Evolutionary conservation across 2,888 invertebrate species (phyloP).

Genomic region (Artemia sinica): DNA sequence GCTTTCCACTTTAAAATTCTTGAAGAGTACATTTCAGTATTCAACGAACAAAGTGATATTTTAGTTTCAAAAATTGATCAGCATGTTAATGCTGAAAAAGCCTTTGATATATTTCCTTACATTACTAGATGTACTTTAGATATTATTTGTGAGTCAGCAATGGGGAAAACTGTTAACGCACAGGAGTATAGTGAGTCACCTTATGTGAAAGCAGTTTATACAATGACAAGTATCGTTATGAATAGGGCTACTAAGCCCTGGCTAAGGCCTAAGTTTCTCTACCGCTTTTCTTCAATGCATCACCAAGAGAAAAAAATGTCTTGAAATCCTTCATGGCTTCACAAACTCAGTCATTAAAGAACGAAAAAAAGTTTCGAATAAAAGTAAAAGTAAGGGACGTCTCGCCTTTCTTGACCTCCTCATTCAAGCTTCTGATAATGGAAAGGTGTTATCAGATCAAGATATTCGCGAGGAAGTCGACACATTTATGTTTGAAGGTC

Average conservation of each 20-base stretch:
- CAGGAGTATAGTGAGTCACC: slow-evolving; percentile 48
- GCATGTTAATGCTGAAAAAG: slow-evolving; percentile 22
- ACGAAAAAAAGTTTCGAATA: slow-evolving; percentile 20
- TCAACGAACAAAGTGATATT: slow-evolving; percentile 44
- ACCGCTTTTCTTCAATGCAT: slow-evolving; percentile 30
- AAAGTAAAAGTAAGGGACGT: slow-evolving; percentile 21
- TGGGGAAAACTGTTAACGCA: slow-evolving; percentile 58
- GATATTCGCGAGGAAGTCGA: slow-evolving; percentile 39
- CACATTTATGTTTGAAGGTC: slow-evolving; percentile 42
- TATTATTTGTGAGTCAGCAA: slow-evolving; percentile 59
- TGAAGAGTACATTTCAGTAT: slow-evolving; percentile 49
- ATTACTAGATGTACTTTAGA: slow-evolving; percentile 45
- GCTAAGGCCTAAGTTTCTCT: slow-evolving; percentile 31
- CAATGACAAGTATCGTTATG: slow-evolving; percentile 31
- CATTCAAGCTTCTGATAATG: slow-evolving; percentile 29
- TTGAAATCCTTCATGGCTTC: slow-evolving; percentile 33
- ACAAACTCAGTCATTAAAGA: slow-evolving; percentile 28
- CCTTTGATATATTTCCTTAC: slow-evolving; percentile 38
- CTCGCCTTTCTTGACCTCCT: slow-evolving; percentile 32
- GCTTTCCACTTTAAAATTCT: slow-evolving; percentile 61
- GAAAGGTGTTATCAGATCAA: slow-evolving; percentile 30
- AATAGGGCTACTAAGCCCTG: slow-evolving; percentile 32
- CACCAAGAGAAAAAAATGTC: slow-evolving; percentile 30
- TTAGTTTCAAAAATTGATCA: slow-evolving; percentile 39
- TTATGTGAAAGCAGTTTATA: slow-evolving; percentile 53